A percentile compares a stretch with the other conserved stretches of the same genome.
Evolutionary conservation across 2,888 invertebrate genomes (phyloP).

Genomic region (Caenorhabditis sulstoni): DNA sequence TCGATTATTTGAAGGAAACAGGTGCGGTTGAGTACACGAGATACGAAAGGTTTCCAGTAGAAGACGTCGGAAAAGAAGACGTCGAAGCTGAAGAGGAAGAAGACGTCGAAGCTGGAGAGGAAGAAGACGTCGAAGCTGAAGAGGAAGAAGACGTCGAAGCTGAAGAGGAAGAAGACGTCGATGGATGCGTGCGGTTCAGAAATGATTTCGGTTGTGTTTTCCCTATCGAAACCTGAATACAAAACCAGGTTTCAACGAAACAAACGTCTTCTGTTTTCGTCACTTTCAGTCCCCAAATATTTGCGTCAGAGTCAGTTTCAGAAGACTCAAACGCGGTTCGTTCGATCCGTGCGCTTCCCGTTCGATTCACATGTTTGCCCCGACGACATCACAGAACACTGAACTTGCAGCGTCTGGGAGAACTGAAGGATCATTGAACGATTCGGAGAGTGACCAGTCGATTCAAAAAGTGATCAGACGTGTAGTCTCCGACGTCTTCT

Average conservation of each 20-base stretch:
- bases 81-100: too few species aligned
- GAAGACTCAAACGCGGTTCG: too few species aligned
- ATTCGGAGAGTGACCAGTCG: neutral
- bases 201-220: too few species aligned
- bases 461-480: constrained; percentile 7
- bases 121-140: too few species aligned
- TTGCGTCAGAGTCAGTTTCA: neutral
- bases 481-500: neutral
- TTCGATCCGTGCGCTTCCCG: neutral
- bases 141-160: too few species aligned
- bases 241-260: neutral
- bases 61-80: too few species aligned
- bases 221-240: neutral
- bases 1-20: too few species aligned
- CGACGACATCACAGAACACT: constrained; percentile 25
- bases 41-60: too few species aligned
- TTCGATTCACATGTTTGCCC: constrained; percentile 23
- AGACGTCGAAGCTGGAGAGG: too few species aligned
- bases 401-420: constrained; percentile 17
- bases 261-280: neutral
- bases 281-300: neutral
- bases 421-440: constrained; percentile 12
- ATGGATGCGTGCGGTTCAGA: too few species aligned
- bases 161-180: too few species aligned
- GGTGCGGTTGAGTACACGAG: too few species aligned